Evolutionary conservation across 2,797 vertebrate genomes (phyloP).

Genomic region (Pelochelys cantorii): DNA sequence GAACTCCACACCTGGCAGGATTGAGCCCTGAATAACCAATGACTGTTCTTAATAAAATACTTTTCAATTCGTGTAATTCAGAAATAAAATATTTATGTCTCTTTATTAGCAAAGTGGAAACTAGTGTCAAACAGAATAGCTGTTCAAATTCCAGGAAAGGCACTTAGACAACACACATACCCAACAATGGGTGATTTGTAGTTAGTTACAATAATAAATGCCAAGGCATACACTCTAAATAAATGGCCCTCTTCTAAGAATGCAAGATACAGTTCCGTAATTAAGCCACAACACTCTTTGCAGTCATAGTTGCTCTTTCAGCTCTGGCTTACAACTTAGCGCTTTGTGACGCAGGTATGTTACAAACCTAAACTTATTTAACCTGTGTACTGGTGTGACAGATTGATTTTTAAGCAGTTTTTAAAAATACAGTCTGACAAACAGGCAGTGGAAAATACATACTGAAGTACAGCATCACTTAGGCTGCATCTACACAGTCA

Average conservation of each 20-base stretch:
- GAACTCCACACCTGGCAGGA: conserved; percentile 19
- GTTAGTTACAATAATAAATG: conserved; percentile 68
- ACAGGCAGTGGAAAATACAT: neutral
- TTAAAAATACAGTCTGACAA: neutral
- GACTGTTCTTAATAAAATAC: conserved; percentile 65
- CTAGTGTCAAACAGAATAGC: conserved; percentile 74
- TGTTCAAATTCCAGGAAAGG: conserved; percentile 75
- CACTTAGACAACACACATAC: conserved; percentile 72
- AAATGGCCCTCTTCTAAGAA: conserved; percentile 74
- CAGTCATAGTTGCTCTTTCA: conserved; percentile 47
- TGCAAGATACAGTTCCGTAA: conserved; percentile 68
- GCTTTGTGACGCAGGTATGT: conserved; percentile 20
- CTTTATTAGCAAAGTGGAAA: conserved; percentile 71
- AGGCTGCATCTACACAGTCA: neutral
- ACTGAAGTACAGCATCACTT: neutral
- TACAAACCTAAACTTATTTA: neutral
- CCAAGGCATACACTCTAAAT: conserved; percentile 70
- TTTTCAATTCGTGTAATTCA: conserved; percentile 65
- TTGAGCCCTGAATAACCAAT: conserved; percentile 55
- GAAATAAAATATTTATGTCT: conserved; percentile 76
- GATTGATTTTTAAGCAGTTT: neutral
- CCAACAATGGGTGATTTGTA: conserved; percentile 68
- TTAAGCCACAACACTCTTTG: conserved; percentile 72
- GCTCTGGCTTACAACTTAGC: conserved; percentile 17
- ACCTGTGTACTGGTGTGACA: neutral